Base-by-base conservation (phyloP, 2,888 invertebrate genomes). In the Epinotia ramella region DNA sequence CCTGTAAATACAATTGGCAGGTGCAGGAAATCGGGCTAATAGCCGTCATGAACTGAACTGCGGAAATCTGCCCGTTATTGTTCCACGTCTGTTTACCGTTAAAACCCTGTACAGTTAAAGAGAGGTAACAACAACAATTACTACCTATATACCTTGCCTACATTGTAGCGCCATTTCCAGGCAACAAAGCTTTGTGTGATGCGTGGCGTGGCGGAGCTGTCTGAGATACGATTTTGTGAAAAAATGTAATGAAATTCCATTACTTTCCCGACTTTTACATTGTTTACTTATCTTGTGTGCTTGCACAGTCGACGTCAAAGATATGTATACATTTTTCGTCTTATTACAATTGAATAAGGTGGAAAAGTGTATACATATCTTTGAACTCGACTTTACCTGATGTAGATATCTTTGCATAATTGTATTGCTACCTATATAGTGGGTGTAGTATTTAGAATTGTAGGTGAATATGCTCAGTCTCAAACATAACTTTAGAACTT, bases 1-100 rank as follows among this genome's bases (percentile, higher is more conserved):
- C 69, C 69, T 69, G 69, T 69, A 76, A 20, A 5, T 40, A 12
- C 20, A 24, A 49, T 40, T 56, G 18, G 66, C 76, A 72, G 76
- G 62, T 76, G 76, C 76, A 76, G 72, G 76, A 76, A 72, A 76
- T 76, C 72, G 67, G 67, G 69, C 60, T 69, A 69, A 69, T 69
- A 69, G 69, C 70, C 62, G 59, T 16, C 20, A 18, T 24, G 70
- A 24, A 40, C 74, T 65, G 59, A 74, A 74, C 16, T 65, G 69
- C 74, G 74, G 74, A 71, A 62, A 75, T 65, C 59, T 44, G 53
- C 20, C 68, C 70, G 70, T 75, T 75, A 71, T 75, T 74, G 69
- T 74, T 74, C 56, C 59, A 46, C n/a, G 24, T 56, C 44, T 57
- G 64, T 74, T 69, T 74, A 74, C 74, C 69, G 74, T 74, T 74